Conservation (phyloP, 2,888 invertebrate species). For the Geophilus truncorum region DNA sequence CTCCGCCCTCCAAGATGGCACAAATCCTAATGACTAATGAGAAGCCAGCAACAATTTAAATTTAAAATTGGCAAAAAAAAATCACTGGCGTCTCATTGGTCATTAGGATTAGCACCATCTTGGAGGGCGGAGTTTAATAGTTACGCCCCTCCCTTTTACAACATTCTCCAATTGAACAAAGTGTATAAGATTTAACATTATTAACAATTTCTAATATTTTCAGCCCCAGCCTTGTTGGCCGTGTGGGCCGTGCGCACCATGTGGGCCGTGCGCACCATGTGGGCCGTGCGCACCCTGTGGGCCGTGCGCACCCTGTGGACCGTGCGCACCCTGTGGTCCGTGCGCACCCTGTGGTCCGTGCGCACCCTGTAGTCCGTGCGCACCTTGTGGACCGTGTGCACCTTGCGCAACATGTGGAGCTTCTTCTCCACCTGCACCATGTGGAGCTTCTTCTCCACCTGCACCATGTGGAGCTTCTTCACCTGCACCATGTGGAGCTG, state of each 20-base stretch:
- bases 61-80: too few species aligned
- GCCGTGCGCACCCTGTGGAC: neutral
- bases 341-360: neutral
- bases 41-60: too few species aligned
- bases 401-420: neutral
- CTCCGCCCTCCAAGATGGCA: too few species aligned
- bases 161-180: neutral
- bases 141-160: too few species aligned
- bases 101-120: too few species aligned
- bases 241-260: neutral
- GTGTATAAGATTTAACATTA: too few species aligned
- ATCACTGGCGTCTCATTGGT: too few species aligned
- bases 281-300: neutral
- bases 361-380: neutral
- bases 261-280: neutral
- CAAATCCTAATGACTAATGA: too few species aligned
- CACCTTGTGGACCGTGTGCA: neutral
- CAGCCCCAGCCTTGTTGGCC: neutral
- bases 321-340: neutral
- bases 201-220: too few species aligned
- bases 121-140: too few species aligned
- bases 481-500: neutral
- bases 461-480: neutral
- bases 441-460: neutral
- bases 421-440: neutral